These are phyloP conservation scores for Ridgeia piscesae DNA, from an alignment of 1,140 invertebrate genomes.

Conservation along the genomic window DNA sequence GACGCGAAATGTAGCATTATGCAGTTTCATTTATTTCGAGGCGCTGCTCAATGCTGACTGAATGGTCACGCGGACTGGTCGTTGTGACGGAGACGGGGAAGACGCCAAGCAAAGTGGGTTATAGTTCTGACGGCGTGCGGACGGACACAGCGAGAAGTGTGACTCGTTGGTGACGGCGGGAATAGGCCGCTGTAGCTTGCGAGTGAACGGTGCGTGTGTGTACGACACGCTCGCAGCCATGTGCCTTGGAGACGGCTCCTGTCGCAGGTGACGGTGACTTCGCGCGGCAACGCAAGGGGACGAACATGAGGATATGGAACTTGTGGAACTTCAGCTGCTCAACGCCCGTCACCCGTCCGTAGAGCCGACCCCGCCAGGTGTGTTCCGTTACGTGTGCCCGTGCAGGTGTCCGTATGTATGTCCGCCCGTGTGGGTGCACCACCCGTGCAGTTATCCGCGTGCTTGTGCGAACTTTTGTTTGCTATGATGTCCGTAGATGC, in stretches of 20 bases:
- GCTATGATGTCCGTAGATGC: not conserved
- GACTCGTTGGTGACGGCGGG: not conserved
- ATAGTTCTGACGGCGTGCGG: not conserved
- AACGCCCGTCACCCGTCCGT: not conserved
- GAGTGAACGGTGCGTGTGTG: not conserved
- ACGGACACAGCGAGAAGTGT: not conserved
- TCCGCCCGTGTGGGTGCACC: not conserved
- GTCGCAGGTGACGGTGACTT: not conserved
- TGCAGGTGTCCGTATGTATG: not conserved
- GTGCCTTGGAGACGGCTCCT: not conserved
- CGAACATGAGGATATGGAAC: not conserved
- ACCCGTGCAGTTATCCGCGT: not conserved
- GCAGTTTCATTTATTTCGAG: not conserved
- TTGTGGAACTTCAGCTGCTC: not conserved
- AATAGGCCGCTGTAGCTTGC: not conserved
- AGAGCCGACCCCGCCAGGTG: not conserved
- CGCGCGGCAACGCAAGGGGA: not conserved
- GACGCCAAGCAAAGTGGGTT: not conserved
- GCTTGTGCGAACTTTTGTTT: not conserved
- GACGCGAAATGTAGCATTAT: not conserved
- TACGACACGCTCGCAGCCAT: not conserved
- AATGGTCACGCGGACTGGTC: not conserved
- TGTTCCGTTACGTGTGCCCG: not conserved
- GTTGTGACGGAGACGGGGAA: not conserved
- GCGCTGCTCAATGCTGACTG: not conserved